Evolutionary conservation across 2,888 invertebrate species (phyloP).

Genomic region (Beris morrisii): DNA sequence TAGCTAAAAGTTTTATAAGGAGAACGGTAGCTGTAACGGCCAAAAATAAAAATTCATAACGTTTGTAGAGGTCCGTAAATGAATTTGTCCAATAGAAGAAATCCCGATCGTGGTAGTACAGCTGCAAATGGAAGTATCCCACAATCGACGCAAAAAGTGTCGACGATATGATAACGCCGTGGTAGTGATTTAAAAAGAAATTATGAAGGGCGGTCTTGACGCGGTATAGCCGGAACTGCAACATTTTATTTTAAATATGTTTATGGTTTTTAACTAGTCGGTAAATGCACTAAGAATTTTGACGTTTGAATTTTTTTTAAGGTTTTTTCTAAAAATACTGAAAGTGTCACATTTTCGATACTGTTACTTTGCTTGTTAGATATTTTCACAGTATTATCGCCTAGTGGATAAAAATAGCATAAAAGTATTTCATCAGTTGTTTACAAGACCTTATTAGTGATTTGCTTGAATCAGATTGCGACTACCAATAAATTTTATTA

Average conservation of each 20-base stretch:
- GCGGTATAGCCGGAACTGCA: not conserved
- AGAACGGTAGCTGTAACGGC: slow-evolving; percentile 42
- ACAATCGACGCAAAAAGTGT: slow-evolving; percentile 41
- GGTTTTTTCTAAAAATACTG: too few relatives aligned
- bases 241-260: slow-evolving; percentile 11
- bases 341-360: too few relatives aligned
- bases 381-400: too few relatives aligned
- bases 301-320: slow-evolving; percentile 2
- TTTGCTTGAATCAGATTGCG: too few relatives aligned
- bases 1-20: slow-evolving; percentile 43
- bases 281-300: slow-evolving; percentile 23
- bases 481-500: too few relatives aligned
- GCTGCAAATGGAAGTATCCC: slow-evolving; percentile 47
- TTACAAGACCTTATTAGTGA: too few relatives aligned
- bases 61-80: slow-evolving; percentile 39
- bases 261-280: not conserved
- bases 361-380: too few relatives aligned
- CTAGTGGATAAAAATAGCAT: too few relatives aligned
- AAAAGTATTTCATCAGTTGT: too few relatives aligned
- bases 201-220: slow-evolving; percentile 35
- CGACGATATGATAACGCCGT: slow-evolving; percentile 43
- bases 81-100: slow-evolving; percentile 45
- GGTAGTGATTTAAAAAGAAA: slow-evolving; percentile 45
- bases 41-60: slow-evolving; percentile 43
- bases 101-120: slow-evolving; percentile 43